phyloP scores from a whole-genome alignment of 2,888 invertebrate genomes.

The Ophraella communa region DNA sequence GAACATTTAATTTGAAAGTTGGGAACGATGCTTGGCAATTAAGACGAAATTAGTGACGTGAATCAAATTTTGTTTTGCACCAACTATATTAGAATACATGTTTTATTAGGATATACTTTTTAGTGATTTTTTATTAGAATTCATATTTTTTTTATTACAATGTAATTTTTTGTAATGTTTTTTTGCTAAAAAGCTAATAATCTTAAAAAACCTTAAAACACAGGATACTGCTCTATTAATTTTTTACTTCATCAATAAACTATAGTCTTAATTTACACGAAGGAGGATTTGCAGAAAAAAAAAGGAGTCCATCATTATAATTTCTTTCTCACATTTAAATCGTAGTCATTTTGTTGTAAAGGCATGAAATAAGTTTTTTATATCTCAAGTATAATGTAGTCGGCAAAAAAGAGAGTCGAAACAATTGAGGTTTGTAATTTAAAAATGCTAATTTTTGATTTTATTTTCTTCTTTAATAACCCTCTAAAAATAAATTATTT shows the following conservation, averaged over 20 bases:
- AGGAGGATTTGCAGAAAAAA: background rate
- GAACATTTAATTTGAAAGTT: too few species aligned
- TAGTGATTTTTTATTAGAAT: too few species aligned
- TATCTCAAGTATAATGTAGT: conserved; percentile 6
- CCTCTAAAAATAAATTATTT: conserved; percentile 31
- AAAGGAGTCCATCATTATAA: background rate
- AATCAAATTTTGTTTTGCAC: too few species aligned
- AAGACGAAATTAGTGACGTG: too few species aligned
- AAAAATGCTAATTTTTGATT: conserved; percentile 38
- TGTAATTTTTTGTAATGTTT: too few species aligned
- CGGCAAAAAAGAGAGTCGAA: background rate
- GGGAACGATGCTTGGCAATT: too few species aligned
- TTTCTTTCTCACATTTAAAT: conserved; percentile 18
- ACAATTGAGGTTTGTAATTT: conserved; percentile 31
- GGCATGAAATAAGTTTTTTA: conserved; percentile 28
- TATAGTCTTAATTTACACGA: background rate
- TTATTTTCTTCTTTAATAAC: conserved; percentile 35
- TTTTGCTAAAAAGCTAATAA: too few species aligned
- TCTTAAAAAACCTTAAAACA: background rate
- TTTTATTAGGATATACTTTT: too few species aligned
- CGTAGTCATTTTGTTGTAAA: conserved; percentile 12
- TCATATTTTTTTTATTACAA: too few species aligned
- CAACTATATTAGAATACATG: too few species aligned
- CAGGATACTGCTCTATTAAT: background rate
- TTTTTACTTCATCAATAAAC: too few species aligned